Conservation (phyloP, 2,113 vertebrate species). For the Pongo abelii region DNA sequence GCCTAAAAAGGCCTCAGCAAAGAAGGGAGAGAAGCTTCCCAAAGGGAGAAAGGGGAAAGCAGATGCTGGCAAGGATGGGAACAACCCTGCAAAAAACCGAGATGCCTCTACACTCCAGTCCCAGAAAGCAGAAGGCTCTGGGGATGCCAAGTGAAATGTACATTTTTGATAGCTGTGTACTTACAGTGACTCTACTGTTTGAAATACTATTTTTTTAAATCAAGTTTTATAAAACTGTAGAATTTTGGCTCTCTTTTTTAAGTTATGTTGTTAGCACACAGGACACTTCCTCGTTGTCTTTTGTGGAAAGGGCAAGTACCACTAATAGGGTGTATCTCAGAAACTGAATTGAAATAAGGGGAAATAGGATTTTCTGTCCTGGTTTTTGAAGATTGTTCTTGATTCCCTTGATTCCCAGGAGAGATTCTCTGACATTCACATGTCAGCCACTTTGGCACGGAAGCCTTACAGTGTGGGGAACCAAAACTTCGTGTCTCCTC, state of each 20-base stretch:
- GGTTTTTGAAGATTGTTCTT: not conserved
- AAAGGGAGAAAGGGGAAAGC: slow-evolving; percentile 91
- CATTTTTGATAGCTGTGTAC: not conserved
- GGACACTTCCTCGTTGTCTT: not conserved
- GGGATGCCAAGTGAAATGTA: slow-evolving; percentile 33
- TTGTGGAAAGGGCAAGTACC: slow-evolving; percentile 14
- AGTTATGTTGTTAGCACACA: slow-evolving; percentile 10
- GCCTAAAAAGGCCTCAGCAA: slow-evolving; percentile 89
- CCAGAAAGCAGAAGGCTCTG: slow-evolving; percentile 36
- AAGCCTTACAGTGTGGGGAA: not conserved
- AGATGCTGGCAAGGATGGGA: slow-evolving; percentile 85
- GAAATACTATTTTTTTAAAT: slow-evolving; percentile 28
- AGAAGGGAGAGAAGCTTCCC: slow-evolving; percentile 88
- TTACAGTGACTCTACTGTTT: not conserved
- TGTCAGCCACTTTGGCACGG: not conserved
- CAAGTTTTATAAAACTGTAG: slow-evolving; percentile 45
- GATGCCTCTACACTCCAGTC: slow-evolving; percentile 92
- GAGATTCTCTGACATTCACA: not conserved
- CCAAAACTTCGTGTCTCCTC: not conserved
- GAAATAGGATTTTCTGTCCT: not conserved
- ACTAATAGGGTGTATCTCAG: not conserved
- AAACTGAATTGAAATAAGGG: not conserved
- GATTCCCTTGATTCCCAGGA: not conserved
- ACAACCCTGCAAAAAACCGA: slow-evolving; percentile 91
- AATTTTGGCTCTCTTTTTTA: not conserved